Evolutionary conservation across 2,888 invertebrate species (phyloP).

Genomic region (Cantharis nigra): DNA sequence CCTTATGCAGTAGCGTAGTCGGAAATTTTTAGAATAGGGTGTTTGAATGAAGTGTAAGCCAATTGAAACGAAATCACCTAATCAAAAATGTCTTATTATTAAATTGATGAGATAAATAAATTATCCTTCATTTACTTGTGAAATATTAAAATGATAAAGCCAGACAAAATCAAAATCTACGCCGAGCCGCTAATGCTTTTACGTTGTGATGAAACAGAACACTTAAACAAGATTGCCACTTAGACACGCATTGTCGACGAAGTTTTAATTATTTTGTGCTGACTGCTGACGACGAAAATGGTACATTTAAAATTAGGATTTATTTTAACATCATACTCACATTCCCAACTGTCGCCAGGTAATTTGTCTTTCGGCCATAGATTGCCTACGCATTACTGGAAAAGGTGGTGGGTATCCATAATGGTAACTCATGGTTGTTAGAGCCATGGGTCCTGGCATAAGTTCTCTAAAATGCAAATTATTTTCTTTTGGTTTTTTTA

Average conservation of each 20-base stretch:
- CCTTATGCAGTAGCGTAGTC: neutral
- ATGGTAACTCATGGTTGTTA: constrained; percentile 63
- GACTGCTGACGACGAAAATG: neutral
- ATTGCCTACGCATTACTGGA: constrained; percentile 63
- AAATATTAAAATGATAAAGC: neutral
- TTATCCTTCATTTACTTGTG: neutral
- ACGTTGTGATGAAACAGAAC: neutral
- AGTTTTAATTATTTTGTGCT: neutral
- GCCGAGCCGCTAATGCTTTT: neutral
- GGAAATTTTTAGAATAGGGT: neutral
- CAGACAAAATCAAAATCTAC: neutral
- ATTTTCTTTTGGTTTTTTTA: neutral
- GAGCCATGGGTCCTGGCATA: constrained; percentile 59
- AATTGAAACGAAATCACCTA: neutral
- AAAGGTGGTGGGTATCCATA: constrained; percentile 59
- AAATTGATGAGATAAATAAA: neutral
- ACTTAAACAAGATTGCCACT: neutral
- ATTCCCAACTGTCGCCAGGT: constrained; percentile 70
- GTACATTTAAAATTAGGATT: neutral
- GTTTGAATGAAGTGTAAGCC: neutral
- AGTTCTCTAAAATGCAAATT: constrained; percentile 37
- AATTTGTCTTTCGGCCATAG: constrained; percentile 61
- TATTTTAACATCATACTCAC: constrained; percentile 58
- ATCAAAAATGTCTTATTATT: neutral
- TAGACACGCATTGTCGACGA: neutral